Conservation (phyloP, 2,113 vertebrate species). For the Sprattus sprattus region DNA sequence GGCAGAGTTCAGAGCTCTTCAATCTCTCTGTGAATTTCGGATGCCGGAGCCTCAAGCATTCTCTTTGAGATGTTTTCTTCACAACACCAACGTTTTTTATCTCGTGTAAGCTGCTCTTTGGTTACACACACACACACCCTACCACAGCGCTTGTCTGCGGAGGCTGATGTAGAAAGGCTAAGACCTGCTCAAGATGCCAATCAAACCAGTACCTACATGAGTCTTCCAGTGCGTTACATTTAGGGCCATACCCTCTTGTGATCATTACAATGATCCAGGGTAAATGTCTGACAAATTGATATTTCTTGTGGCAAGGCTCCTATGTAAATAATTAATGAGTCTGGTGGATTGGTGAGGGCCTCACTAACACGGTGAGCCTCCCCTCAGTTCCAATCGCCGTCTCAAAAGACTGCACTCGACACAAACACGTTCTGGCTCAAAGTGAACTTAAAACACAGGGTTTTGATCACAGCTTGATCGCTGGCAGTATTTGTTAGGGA, state of each 20-base stretch:
- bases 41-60: slow-evolving; percentile 57
- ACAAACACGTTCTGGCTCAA: slow-evolving; percentile 53
- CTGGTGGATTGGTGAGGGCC: slow-evolving; percentile 28
- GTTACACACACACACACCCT: not conserved
- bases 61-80: not conserved
- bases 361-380: slow-evolving; percentile 30
- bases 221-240: not conserved
- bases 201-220: not conserved
- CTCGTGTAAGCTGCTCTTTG: not conserved
- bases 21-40: slow-evolving; percentile 64
- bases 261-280: slow-evolving; percentile 1
- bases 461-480: slow-evolving; percentile 65
- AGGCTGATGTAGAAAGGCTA: not conserved
- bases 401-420: slow-evolving; percentile 13
- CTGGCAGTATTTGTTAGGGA: slow-evolving; percentile 52
- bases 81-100: not conserved
- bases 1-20: slow-evolving; percentile 56
- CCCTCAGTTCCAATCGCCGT: slow-evolving; percentile 1
- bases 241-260: not conserved
- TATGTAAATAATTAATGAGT: slow-evolving; percentile 40
- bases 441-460: slow-evolving; percentile 44
- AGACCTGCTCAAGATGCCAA: not conserved
- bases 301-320: slow-evolving; percentile 38
- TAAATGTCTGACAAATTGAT: slow-evolving; percentile 42
- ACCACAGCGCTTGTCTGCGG: not conserved